These are phyloP conservation scores for Drosophila gaucha DNA, from an alignment of 2,888 invertebrate genomes.

Conservation along the genomic window DNA sequence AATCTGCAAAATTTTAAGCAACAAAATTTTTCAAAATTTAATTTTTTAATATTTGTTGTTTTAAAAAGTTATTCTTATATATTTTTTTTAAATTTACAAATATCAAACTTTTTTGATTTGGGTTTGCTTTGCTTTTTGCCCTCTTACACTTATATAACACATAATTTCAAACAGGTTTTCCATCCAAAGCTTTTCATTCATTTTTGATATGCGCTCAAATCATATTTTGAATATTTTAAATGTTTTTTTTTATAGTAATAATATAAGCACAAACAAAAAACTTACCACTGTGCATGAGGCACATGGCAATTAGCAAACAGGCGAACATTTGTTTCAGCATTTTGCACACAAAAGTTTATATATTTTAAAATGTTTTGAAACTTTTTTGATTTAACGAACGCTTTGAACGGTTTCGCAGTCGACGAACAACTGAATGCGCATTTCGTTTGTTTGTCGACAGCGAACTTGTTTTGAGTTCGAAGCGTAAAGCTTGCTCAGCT, in stretches of 20 bases:
- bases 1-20: too few species aligned
- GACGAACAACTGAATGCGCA: slow-evolving; percentile 62
- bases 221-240: background rate
- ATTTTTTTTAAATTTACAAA: background rate
- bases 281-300: slow-evolving; percentile 81
- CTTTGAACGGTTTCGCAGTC: slow-evolving; percentile 47
- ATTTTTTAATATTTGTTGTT: background rate
- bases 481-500: slow-evolving; percentile 55
- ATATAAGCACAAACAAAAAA: slow-evolving; percentile 21
- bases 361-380: slow-evolving; percentile 3
- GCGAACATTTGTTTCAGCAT: slow-evolving; percentile 80
- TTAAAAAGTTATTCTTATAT: background rate
- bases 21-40: background rate
- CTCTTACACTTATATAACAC: background rate
- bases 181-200: background rate
- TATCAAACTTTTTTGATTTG: background rate
- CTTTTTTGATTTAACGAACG: slow-evolving; percentile 6
- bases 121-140: background rate
- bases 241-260: background rate
- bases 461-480: slow-evolving; percentile 41
- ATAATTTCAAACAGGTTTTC: slow-evolving; percentile 32
- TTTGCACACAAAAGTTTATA: slow-evolving; percentile 27
- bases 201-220: slow-evolving; percentile 6
- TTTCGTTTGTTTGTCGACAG: slow-evolving; percentile 37
- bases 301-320: slow-evolving; percentile 74